These are phyloP conservation scores for Oophaga sylvatica DNA, from an alignment of 2,797 vertebrate genomes.

Conservation along the genomic window DNA sequence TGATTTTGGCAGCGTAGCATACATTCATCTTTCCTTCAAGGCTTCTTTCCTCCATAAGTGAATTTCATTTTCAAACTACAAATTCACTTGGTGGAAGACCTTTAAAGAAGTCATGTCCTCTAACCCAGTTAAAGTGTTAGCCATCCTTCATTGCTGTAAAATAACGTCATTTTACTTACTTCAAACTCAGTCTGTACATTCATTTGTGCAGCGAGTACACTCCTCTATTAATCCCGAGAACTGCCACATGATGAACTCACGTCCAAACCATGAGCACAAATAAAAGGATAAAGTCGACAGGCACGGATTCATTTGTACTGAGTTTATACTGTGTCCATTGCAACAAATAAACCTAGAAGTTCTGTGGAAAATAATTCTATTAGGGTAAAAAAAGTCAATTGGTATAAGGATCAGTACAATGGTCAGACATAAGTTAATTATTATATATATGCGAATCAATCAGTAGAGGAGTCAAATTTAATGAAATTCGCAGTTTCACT, in stretches of 20 bases:
- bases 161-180: conserved; percentile 22
- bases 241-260: background rate
- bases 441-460: no score
- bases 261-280: conserved; percentile 17
- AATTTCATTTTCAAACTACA: conserved; percentile 10
- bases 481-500: no score
- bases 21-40: background rate
- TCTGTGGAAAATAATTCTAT: background rate
- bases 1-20: background rate
- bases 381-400: background rate
- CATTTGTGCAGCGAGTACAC: conserved; percentile 21
- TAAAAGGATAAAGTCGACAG: conserved; percentile 1
- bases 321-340: background rate
- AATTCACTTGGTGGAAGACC: background rate
- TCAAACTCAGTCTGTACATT: background rate
- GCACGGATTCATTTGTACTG: conserved; percentile 34
- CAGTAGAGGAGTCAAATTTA: no score
- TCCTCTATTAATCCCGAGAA: conserved; percentile 16
- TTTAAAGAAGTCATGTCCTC: background rate
- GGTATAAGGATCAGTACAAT: background rate
- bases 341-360: background rate
- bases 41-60: no score
- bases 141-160: conserved; percentile 3
- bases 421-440: background rate
- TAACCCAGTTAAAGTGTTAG: conserved; percentile 13